Conservation (phyloP, 2,888 invertebrate genomes). For the Cactoblastis cactorum region DNA sequence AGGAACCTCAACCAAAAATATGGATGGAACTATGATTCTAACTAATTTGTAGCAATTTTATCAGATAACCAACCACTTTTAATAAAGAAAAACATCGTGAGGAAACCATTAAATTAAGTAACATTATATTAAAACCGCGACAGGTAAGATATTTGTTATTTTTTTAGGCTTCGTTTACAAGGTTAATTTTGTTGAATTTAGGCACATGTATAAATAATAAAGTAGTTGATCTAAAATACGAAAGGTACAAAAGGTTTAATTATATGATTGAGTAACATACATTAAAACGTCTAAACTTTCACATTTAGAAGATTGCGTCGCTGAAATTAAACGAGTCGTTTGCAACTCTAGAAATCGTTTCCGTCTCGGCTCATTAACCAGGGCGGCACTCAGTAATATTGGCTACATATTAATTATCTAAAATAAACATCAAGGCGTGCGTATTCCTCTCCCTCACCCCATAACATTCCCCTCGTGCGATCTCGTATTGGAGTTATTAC, state of each 20-base stretch:
- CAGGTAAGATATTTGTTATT: too few relatives aligned
- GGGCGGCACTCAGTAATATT: conserved; percentile 12
- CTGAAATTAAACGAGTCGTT: not conserved
- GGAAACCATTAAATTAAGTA: too few relatives aligned
- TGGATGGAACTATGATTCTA: too few relatives aligned
- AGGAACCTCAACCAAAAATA: too few relatives aligned
- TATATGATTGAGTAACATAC: not conserved
- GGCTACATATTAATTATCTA: conserved; percentile 48
- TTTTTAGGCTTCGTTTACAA: too few relatives aligned
- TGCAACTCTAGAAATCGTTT: not conserved
- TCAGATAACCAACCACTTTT: too few relatives aligned
- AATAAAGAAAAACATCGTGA: too few relatives aligned
- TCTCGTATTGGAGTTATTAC: conserved; percentile 3
- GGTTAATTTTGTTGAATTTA: too few relatives aligned
- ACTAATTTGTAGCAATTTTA: too few relatives aligned
- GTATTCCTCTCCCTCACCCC: conserved; percentile 15
- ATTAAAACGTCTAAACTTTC: not conserved
- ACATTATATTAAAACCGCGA: too few relatives aligned
- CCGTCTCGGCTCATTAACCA: conserved; percentile 9
- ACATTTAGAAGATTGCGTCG: not conserved
- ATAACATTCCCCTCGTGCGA: conserved; percentile 1
- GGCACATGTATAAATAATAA: too few relatives aligned
- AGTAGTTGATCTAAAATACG: not conserved
- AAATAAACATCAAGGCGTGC: conserved; percentile 36
- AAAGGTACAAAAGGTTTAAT: too few relatives aligned